These are phyloP conservation scores for Rhinoraja longicauda DNA, from an alignment of 2,797 vertebrate species.

Conservation along the genomic window DNA sequence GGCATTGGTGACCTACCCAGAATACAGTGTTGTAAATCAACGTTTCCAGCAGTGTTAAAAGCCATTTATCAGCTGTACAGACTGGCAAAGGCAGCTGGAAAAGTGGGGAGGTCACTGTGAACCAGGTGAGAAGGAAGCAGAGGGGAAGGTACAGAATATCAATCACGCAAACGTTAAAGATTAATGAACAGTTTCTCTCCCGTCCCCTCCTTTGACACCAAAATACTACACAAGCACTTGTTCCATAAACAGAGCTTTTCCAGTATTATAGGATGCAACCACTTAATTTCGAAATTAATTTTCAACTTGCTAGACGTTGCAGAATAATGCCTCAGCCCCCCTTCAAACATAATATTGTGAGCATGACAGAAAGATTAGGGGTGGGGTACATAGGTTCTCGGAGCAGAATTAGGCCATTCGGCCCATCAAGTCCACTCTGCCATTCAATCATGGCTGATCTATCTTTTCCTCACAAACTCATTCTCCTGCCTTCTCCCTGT, in stretches of 20 bases:
- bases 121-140: slow-evolving; percentile 29
- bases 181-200: background rate
- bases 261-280: background rate
- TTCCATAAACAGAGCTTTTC: background rate
- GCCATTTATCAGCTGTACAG: slow-evolving; percentile 20
- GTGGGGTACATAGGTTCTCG: too few relatives aligned
- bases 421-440: too few relatives aligned
- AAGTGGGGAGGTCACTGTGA: background rate
- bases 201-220: background rate
- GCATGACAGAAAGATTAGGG: too few relatives aligned
- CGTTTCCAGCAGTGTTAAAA: slow-evolving; percentile 15
- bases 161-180: slow-evolving; percentile 6
- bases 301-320: background rate
- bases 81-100: background rate
- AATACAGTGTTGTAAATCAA: slow-evolving; percentile 17
- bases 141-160: background rate
- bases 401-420: too few relatives aligned
- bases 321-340: background rate
- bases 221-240: background rate
- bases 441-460: too few relatives aligned
- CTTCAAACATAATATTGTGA: background rate
- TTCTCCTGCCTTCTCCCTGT: too few relatives aligned
- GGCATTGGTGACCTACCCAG: slow-evolving; percentile 22
- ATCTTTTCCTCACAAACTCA: too few relatives aligned
- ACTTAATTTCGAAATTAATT: background rate